Conservation (phyloP, 1,140 invertebrate species). For the Harpegnathos saltator region DNA sequence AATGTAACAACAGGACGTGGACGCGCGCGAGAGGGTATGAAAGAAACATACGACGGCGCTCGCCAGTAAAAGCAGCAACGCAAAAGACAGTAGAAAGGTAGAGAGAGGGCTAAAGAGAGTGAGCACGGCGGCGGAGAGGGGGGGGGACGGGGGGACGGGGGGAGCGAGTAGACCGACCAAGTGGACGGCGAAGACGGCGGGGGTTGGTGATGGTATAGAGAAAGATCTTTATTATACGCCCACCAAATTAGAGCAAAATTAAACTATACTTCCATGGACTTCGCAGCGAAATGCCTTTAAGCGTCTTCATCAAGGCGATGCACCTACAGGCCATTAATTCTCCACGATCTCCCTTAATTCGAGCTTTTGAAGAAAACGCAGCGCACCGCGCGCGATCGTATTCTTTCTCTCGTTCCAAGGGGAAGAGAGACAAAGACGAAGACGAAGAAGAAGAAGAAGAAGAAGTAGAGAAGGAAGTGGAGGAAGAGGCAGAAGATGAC, state of each 20-base stretch:
- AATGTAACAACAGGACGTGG: conserved; percentile 13
- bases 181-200: conserved; percentile 28
- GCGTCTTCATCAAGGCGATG: conserved; percentile 24
- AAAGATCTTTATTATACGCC: conserved; percentile 45
- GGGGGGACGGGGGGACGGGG: background rate
- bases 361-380: conserved; percentile 49
- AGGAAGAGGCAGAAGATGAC: too few species aligned
- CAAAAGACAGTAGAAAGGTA: background rate
- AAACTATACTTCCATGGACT: conserved; percentile 43
- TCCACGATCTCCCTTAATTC: conserved; percentile 41
- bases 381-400: conserved; percentile 9
- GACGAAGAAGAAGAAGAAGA: background rate
- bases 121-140: background rate
- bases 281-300: conserved; percentile 40
- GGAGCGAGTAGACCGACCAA: too few species aligned
- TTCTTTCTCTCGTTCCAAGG: conserved; percentile 24
- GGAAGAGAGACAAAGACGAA: too few species aligned
- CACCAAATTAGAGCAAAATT: conserved; percentile 59
- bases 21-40: background rate
- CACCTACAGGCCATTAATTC: conserved; percentile 39
- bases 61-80: background rate
- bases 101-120: background rate
- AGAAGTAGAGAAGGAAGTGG: background rate
- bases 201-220: background rate
- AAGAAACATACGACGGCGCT: background rate